These are phyloP conservation scores for Caenorhabditis latens DNA, from an alignment of 1,140 invertebrate species.

Conservation along the genomic window DNA sequence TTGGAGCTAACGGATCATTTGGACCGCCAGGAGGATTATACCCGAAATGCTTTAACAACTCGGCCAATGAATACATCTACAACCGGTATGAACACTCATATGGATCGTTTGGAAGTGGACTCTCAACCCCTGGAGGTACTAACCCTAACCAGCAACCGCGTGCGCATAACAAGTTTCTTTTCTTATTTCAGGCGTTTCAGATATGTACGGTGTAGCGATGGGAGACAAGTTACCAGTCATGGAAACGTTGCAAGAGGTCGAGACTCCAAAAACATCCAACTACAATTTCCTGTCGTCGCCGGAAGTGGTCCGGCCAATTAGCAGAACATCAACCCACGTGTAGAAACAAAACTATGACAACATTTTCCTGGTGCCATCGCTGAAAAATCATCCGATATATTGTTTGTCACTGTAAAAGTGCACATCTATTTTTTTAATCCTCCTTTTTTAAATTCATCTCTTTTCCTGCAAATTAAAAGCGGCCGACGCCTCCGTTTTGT, in stretches of 20 bases:
- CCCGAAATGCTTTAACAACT: constrained; percentile 62
- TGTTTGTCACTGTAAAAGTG: constrained; percentile 19
- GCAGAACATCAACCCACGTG: constrained; percentile 71
- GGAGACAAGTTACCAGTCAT: constrained; percentile 66
- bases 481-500: background rate
- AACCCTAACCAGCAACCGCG: background rate
- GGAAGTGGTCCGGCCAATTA: constrained; percentile 66
- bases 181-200: constrained; percentile 55
- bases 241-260: constrained; percentile 72
- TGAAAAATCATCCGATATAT: constrained; percentile 8
- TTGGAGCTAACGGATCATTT: constrained; percentile 64
- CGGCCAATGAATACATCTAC: constrained; percentile 56
- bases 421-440: background rate
- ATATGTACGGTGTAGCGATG: constrained; percentile 49
- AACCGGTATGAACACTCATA: constrained; percentile 67
- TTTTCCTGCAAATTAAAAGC: background rate
- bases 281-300: constrained; percentile 59
- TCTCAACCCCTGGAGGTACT: constrained; percentile 58
- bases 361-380: constrained; percentile 55
- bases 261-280: constrained; percentile 70
- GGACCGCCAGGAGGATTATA: constrained; percentile 53
- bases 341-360: constrained; percentile 26
- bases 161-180: constrained; percentile 21
- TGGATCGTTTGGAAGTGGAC: constrained; percentile 66
- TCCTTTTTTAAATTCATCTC: background rate